These are phyloP conservation scores for Melitaea athalia DNA, from an alignment of 2,888 invertebrate genomes.

Conservation along the genomic window DNA sequence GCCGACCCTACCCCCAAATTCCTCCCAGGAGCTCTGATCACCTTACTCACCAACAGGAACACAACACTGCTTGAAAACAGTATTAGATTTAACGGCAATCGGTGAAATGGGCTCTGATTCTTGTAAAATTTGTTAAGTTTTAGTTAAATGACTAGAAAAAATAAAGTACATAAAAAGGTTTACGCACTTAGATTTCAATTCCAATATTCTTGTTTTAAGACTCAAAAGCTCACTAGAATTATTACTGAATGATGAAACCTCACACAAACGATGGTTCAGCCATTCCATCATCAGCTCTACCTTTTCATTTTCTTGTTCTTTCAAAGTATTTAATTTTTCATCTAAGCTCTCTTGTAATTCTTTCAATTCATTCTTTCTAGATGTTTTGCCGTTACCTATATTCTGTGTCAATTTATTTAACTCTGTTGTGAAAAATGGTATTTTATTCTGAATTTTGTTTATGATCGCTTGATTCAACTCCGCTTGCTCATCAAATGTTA, in stretches of 20 bases:
- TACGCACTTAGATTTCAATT: conserved; percentile 75
- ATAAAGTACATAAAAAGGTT: neutral
- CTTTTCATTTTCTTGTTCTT: conserved; percentile 70
- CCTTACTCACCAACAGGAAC: too few relatives aligned
- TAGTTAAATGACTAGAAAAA: too few relatives aligned
- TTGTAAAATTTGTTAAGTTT: too few relatives aligned
- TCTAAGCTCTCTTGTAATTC: conserved; percentile 64
- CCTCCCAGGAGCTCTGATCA: too few relatives aligned
- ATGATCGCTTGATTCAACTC: conserved; percentile 71
- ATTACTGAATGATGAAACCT: conserved; percentile 60
- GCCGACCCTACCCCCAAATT: too few relatives aligned
- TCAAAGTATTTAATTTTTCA: conserved; percentile 61
- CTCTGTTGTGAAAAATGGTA: conserved; percentile 60
- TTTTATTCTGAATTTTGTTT: conserved; percentile 62
- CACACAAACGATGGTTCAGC: conserved; percentile 64
- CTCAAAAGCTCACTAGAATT: conserved; percentile 64
- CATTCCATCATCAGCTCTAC: conserved; percentile 75
- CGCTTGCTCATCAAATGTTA: conserved; percentile 71
- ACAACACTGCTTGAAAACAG: too few relatives aligned
- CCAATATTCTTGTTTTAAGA: conserved; percentile 67
- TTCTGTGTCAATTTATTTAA: conserved; percentile 57
- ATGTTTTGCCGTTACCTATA: conserved; percentile 44
- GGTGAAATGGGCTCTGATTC: too few relatives aligned
- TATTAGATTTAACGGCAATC: too few relatives aligned
- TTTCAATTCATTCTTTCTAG: conserved; percentile 54